phyloP scores from a whole-genome alignment of 2,797 vertebrate genomes.

The Chloroceryle amazona region DNA sequence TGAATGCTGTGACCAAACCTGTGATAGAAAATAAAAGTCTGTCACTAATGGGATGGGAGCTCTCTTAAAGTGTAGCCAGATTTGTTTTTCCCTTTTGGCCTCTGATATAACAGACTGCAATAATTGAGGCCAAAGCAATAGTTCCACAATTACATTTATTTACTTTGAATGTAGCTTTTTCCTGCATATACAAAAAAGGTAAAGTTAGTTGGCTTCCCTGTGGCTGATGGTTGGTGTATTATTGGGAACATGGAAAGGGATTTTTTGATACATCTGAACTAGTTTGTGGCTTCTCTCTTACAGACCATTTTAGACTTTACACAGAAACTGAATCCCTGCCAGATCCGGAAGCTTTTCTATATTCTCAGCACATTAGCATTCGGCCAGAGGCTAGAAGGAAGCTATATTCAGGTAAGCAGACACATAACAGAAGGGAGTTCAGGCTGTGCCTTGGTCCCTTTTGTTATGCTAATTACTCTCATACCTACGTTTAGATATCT shows the following conservation, averaged over 20 bases:
- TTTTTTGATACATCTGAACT: neutral
- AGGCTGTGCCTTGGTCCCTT: neutral
- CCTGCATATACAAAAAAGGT: neutral
- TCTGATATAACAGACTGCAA: neutral
- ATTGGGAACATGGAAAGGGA: neutral
- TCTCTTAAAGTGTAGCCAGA: neutral
- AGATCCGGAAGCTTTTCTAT: slow-evolving; percentile 94
- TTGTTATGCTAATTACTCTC: neutral
- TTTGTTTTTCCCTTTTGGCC: neutral
- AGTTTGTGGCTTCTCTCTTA: neutral
- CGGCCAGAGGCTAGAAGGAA: slow-evolving; percentile 86
- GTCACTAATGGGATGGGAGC: neutral
- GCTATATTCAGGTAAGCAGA: slow-evolving; percentile 92
- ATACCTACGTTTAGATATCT: too few relatives aligned
- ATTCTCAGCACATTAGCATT: slow-evolving; percentile 91
- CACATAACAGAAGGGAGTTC: neutral
- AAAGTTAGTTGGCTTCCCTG: neutral
- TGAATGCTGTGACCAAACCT: neutral
- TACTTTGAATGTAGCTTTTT: neutral
- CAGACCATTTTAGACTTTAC: slow-evolving; percentile 96
- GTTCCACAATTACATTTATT: neutral
- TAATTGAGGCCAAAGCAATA: neutral
- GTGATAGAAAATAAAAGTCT: neutral
- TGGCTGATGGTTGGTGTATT: neutral
- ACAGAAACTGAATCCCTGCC: slow-evolving; percentile 90